phyloP scores from a whole-genome alignment of 2,113 vertebrate genomes.

The Tachuris rubrigastra region DNA sequence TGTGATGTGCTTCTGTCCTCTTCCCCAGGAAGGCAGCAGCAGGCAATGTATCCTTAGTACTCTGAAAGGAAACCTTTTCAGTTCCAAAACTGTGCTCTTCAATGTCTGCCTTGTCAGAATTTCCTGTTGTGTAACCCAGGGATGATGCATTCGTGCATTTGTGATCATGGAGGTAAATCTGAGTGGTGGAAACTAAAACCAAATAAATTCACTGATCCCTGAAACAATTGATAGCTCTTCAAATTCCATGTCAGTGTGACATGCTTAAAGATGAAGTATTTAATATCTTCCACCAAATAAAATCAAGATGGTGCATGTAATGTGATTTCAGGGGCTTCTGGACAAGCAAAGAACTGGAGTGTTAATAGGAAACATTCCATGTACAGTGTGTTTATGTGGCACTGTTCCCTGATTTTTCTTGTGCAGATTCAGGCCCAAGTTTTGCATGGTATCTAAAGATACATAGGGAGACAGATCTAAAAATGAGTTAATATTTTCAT shows the following conservation, averaged over 20 bases:
- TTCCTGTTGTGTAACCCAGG: background rate
- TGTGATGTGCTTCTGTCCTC: background rate
- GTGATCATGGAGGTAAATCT: background rate
- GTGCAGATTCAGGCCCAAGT: background rate
- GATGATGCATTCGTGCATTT: rapidly evolving
- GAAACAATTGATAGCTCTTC: background rate
- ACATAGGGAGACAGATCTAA: background rate
- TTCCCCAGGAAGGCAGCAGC: background rate
- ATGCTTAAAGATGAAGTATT: background rate
- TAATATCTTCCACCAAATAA: background rate
- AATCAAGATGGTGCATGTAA: background rate
- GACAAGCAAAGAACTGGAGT: background rate
- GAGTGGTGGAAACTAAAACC: background rate
- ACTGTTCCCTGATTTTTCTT: no score
- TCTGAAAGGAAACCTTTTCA: background rate
- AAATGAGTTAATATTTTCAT: background rate
- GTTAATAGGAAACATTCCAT: background rate
- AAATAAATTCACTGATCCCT: background rate
- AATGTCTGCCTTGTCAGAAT: background rate
- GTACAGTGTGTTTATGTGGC: background rate
- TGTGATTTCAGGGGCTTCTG: background rate
- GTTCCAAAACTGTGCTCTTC: background rate
- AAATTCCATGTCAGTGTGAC: background rate
- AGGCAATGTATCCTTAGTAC: background rate
- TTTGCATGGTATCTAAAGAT: background rate